These are phyloP conservation scores for Rhadinocentrus ornatus DNA, from an alignment of 2,797 vertebrate species.

Conservation along the genomic window DNA sequence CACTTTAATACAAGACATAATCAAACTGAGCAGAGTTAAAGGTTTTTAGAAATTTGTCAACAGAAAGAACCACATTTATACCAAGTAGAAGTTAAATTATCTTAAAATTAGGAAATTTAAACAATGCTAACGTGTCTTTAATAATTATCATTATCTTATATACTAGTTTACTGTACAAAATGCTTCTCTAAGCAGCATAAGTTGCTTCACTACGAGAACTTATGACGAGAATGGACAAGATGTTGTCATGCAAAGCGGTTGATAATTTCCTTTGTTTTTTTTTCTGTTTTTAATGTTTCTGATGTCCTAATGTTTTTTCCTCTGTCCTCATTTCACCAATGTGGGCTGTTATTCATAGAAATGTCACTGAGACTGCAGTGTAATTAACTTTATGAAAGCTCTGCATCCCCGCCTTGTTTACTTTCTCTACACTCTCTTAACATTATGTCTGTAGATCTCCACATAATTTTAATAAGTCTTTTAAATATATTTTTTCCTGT, in stretches of 20 bases:
- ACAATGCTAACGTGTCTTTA: neutral
- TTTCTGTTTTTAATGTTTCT: conserved; percentile 14
- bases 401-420: conserved; percentile 39
- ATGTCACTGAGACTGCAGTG: conserved; percentile 46
- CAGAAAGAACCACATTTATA: neutral
- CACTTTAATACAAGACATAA: neutral
- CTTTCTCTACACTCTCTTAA: conserved; percentile 16
- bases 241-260: neutral
- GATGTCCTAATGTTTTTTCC: conserved; percentile 6
- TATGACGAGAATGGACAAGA: neutral
- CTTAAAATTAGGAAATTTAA: neutral
- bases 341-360: conserved; percentile 62
- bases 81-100: neutral
- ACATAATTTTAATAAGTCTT: neutral
- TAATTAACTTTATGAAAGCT: conserved; percentile 71
- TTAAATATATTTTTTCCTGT: conserved; percentile 26
- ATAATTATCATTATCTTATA: too few species aligned
- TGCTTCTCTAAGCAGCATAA: neutral
- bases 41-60: neutral
- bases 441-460: conserved; percentile 57
- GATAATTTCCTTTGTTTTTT: too few species aligned
- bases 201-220: neutral
- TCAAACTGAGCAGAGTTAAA: conserved; percentile 1
- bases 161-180: neutral
- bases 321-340: conserved; percentile 44